Evolutionary conservation across 2,113 vertebrate genomes (phyloP).

Genomic region (Alaudala cheleensis): DNA sequence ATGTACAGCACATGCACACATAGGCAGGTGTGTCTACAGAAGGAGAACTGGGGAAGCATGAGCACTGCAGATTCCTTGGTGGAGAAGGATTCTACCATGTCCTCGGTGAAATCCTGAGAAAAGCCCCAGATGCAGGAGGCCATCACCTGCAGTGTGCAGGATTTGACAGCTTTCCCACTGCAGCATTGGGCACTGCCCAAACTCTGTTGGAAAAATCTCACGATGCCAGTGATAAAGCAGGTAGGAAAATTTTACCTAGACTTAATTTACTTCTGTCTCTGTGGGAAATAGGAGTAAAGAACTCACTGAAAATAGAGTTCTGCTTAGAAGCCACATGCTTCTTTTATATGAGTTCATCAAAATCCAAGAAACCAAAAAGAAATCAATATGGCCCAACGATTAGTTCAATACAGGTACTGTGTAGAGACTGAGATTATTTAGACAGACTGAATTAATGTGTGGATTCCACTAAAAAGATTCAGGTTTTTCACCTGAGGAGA

Average conservation of each 20-base stretch:
- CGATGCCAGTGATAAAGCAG: not conserved
- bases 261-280: not conserved
- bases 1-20: accelerated
- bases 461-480: not conserved
- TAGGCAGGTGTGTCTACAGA: not conserved
- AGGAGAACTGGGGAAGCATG: not conserved
- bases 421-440: not conserved
- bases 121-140: not conserved
- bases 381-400: not conserved
- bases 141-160: not conserved
- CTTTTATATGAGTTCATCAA: not conserved
- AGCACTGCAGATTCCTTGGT: not conserved
- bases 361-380: not conserved
- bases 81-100: not conserved
- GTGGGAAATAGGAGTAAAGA: not conserved
- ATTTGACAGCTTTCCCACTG: not conserved
- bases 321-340: not conserved
- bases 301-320: not conserved
- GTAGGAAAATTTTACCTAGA: not conserved
- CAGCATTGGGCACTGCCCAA: not conserved
- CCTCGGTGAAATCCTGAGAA: not conserved
- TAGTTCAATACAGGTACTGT: not conserved
- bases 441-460: not conserved
- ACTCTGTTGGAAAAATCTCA: not conserved
- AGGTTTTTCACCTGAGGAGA: not conserved